phyloP scores from a whole-genome alignment of 2,888 invertebrate species.

The Drosophila vallismaia region DNA sequence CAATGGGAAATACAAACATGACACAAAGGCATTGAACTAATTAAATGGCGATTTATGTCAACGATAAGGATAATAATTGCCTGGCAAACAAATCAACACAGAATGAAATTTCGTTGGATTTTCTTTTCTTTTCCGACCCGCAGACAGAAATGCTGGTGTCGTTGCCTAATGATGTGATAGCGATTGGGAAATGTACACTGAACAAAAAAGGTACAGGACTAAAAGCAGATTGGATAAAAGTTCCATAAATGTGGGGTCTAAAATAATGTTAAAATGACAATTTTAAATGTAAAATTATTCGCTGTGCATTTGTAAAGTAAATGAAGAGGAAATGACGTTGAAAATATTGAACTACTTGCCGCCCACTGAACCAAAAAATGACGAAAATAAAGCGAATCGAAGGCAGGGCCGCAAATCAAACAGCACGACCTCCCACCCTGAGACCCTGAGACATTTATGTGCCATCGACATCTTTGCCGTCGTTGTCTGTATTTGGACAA shows the following conservation, averaged over 20 bases:
- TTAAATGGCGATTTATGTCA: conserved; percentile 81
- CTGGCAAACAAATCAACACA: conserved; percentile 65
- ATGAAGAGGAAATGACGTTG: conserved; percentile 72
- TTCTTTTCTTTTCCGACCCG: conserved; percentile 30
- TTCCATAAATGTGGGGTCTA: no score
- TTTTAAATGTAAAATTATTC: neutral
- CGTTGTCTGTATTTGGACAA: conserved; percentile 57
- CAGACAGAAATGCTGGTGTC: conserved; percentile 25
- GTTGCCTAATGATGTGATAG: conserved; percentile 67
- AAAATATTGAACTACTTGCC: conserved; percentile 69
- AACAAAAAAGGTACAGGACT: conserved; percentile 6
- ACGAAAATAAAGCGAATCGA: conserved; percentile 26
- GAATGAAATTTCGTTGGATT: conserved; percentile 40
- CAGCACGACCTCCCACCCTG: conserved; percentile 29
- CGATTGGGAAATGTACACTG: conserved; percentile 16
- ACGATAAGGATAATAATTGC: conserved; percentile 80
- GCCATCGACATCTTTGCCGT: neutral
- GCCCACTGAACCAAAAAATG: conserved; percentile 68
- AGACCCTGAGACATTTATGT: neutral
- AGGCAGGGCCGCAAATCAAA: conserved; percentile 50
- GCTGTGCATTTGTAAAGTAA: conserved; percentile 3
- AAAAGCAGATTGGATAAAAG: neutral
- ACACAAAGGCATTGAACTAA: conserved; percentile 71
- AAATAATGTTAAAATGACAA: neutral
- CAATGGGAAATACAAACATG: conserved; percentile 66